Conservation (phyloP, 2,888 invertebrate genomes). For the Athripsodes cinereus region DNA sequence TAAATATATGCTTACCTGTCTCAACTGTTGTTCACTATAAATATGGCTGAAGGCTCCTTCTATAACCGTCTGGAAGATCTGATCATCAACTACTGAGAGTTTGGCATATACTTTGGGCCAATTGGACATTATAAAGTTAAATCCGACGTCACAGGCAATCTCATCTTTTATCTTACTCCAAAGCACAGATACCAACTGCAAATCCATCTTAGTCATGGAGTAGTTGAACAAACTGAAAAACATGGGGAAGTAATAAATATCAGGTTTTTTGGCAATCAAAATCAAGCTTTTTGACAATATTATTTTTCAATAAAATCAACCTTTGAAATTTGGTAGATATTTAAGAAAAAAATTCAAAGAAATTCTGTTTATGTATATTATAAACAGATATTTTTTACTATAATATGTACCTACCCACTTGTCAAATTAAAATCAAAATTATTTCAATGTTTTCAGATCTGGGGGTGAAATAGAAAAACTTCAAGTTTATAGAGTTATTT, state of each 20-base stretch:
- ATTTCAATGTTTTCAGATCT: too few relatives aligned
- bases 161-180: slow-evolving; percentile 50
- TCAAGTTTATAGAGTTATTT: too few relatives aligned
- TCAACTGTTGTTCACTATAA: slow-evolving; percentile 36
- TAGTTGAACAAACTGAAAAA: slow-evolving; percentile 39
- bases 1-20: slow-evolving; percentile 34
- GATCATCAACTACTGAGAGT: slow-evolving; percentile 40
- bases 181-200: slow-evolving; percentile 39
- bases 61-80: slow-evolving; percentile 39
- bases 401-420: too few relatives aligned
- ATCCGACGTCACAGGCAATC: slow-evolving; percentile 64
- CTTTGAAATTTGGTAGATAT: too few relatives aligned
- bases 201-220: slow-evolving; percentile 39
- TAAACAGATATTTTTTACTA: too few relatives aligned
- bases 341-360: too few relatives aligned
- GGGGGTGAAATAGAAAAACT: too few relatives aligned
- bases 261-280: too few relatives aligned
- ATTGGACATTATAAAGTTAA: slow-evolving; percentile 64
- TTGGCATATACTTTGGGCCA: slow-evolving; percentile 54
- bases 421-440: too few relatives aligned
- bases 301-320: too few relatives aligned
- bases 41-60: slow-evolving; percentile 41
- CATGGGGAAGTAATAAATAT: background rate
- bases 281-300: too few relatives aligned
- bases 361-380: too few relatives aligned